Conservation (phyloP, 1,140 invertebrate genomes). For the Danaus plexippus region DNA sequence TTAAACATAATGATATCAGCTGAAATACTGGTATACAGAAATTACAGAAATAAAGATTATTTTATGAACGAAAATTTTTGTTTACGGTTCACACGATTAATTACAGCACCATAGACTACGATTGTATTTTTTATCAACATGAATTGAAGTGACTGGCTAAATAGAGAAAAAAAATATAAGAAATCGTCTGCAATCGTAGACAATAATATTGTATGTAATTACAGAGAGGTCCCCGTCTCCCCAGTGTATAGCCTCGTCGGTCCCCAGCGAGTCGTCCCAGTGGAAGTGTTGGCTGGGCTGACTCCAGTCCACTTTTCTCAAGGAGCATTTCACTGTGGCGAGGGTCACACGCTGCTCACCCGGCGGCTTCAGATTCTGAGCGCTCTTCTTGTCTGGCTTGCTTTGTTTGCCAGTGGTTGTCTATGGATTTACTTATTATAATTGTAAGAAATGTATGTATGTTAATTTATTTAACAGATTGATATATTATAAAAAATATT, state of each 20-base stretch:
- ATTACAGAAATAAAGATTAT: background rate
- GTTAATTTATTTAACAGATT: no score
- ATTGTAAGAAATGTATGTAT: no score
- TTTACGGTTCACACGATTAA: no score
- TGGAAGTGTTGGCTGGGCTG: slow-evolving; percentile 52
- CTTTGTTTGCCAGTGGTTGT: slow-evolving; percentile 31
- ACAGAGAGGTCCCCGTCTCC: slow-evolving; percentile 54
- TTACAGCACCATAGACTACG: no score
- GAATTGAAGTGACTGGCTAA: no score
- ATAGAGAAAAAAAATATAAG: no score
- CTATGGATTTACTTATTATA: slow-evolving; percentile 12
- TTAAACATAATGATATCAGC: background rate
- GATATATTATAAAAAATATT: slow-evolving; percentile 8
- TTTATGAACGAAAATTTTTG: no score
- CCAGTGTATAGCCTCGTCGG: slow-evolving; percentile 52
- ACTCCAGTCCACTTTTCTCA: slow-evolving; percentile 52
- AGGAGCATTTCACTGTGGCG: slow-evolving; percentile 47
- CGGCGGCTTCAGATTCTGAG: slow-evolving; percentile 23
- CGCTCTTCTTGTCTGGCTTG: slow-evolving; percentile 46
- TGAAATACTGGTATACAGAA: background rate
- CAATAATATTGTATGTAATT: slow-evolving; percentile 40
- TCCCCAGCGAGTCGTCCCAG: slow-evolving; percentile 52
- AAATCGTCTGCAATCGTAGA: no score
- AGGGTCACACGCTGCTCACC: slow-evolving; percentile 39
- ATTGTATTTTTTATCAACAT: no score